A percentile compares a stretch with the other conserved stretches of the same genome.
These are phyloP conservation scores for Stratiolaelaps scimitus DNA, from an alignment of 1,140 invertebrate species.

Conservation along the genomic window DNA sequence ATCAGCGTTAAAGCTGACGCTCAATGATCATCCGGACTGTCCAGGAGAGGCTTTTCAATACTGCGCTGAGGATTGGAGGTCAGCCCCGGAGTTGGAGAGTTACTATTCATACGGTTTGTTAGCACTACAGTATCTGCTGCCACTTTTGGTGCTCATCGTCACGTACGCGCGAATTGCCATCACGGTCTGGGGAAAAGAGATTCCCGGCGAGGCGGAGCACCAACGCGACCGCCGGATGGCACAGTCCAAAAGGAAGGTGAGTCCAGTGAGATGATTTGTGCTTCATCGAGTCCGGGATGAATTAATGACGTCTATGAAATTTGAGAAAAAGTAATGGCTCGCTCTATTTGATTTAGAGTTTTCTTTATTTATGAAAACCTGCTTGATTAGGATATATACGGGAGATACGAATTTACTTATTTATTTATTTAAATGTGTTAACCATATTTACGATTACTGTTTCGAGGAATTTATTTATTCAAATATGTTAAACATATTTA, in stretches of 20 bases:
- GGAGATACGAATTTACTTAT: too few relatives aligned
- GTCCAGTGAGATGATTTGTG: too few relatives aligned
- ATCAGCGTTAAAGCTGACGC: constrained; percentile 53
- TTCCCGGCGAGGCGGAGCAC: constrained; percentile 70
- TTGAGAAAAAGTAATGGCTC: too few relatives aligned
- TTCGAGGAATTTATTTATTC: too few relatives aligned
- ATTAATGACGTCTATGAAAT: too few relatives aligned
- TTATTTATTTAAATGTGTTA: too few relatives aligned
- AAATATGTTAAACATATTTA: too few relatives aligned
- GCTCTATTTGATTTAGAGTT: too few relatives aligned
- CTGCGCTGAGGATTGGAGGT: constrained; percentile 28
- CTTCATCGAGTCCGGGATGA: too few relatives aligned
- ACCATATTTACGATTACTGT: too few relatives aligned
- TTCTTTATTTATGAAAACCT: too few relatives aligned
- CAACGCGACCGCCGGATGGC: constrained; percentile 64
- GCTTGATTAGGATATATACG: too few relatives aligned
- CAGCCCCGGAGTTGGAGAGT: constrained; percentile 27
- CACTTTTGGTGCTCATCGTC: constrained; percentile 64
- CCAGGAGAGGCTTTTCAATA: background rate
- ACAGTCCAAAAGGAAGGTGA: constrained; percentile 74
- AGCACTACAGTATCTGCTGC: constrained; percentile 69
- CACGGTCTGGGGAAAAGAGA: constrained; percentile 72
- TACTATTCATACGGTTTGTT: constrained; percentile 64
- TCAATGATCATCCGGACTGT: constrained; percentile 35
- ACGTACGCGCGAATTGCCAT: constrained; percentile 73